Conservation (phyloP, 1,140 invertebrate species). For the Drosophila arawakana region DNA sequence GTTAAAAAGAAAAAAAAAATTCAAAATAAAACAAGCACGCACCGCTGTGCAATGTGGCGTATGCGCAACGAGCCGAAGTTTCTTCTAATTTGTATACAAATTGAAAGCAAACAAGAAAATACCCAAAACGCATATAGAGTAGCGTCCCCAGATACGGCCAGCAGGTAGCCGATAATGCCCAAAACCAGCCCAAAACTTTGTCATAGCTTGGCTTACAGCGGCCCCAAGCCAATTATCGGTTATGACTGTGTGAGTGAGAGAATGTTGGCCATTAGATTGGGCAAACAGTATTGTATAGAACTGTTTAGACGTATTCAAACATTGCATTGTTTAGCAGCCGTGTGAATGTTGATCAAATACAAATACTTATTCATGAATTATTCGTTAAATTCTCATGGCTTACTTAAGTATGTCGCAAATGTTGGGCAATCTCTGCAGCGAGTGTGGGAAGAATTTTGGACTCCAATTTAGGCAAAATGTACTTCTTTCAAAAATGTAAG, state of each 20-base stretch:
- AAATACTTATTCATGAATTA: conserved; percentile 32
- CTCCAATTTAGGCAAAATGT: too few species aligned
- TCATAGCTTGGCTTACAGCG: conserved; percentile 17
- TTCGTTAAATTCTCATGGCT: conserved; percentile 32
- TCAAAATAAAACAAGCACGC: conserved; percentile 5
- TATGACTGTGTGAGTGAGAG: conserved; percentile 21
- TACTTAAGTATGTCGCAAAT: conserved; percentile 13
- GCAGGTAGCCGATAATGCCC: conserved; percentile 27
- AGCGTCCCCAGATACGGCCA: conserved; percentile 1
- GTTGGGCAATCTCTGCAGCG: background rate
- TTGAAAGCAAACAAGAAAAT: conserved; percentile 59
- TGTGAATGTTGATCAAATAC: conserved; percentile 43
- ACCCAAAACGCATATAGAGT: conserved; percentile 24
- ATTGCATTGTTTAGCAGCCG: conserved; percentile 25
- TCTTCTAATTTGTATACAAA: conserved; percentile 51
- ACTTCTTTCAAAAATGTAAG: too few species aligned
- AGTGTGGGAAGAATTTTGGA: conserved; percentile 21
- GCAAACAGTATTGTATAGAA: conserved; percentile 38
- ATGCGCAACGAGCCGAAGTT: conserved; percentile 36
- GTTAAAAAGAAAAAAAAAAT: background rate
- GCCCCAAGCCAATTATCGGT: conserved; percentile 14
- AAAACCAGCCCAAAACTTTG: conserved; percentile 21
- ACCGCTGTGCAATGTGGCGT: conserved; percentile 32
- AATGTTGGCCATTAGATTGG: conserved; percentile 58
- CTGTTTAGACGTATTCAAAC: conserved; percentile 15